A percentile compares a stretch with the other conserved stretches of the same genome.
Evolutionary conservation across 2,888 invertebrate genomes (phyloP).

Genomic region (Pelosia muscerda): DNA sequence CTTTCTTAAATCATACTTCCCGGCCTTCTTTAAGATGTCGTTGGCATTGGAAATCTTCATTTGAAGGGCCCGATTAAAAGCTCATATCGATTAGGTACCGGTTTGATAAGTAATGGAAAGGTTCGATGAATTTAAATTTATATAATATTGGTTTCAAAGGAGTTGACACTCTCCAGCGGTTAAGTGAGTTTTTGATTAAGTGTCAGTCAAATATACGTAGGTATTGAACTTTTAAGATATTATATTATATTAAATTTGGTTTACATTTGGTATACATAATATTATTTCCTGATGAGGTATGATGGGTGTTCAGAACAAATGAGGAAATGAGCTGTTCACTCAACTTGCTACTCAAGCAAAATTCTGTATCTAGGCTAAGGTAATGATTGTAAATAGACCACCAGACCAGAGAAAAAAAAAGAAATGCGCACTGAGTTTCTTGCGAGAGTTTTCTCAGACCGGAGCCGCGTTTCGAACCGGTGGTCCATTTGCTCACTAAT

Average conservation of each 20-base stretch:
- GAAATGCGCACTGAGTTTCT: no score
- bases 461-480: no score
- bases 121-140: constrained; percentile 16
- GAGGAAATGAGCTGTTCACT: no score
- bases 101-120: constrained; percentile 17
- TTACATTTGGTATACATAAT: no score
- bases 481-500: no score
- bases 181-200: constrained; percentile 7
- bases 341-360: no score
- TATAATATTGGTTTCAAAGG: constrained; percentile 9
- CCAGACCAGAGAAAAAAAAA: no score
- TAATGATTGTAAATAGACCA: no score
- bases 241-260: background rate
- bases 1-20: constrained; percentile 33
- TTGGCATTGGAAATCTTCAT: constrained; percentile 10
- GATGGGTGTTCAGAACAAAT: background rate
- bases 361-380: no score
- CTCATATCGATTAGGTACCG: constrained; percentile 13
- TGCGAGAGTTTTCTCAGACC: no score
- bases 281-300: background rate
- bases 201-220: background rate
- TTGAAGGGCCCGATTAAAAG: constrained; percentile 22
- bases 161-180: background rate
- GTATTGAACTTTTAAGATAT: background rate
- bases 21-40: constrained; percentile 15